Evolutionary conservation across 1,140 invertebrate species (phyloP).

Genomic region (Papilio xuthus): DNA sequence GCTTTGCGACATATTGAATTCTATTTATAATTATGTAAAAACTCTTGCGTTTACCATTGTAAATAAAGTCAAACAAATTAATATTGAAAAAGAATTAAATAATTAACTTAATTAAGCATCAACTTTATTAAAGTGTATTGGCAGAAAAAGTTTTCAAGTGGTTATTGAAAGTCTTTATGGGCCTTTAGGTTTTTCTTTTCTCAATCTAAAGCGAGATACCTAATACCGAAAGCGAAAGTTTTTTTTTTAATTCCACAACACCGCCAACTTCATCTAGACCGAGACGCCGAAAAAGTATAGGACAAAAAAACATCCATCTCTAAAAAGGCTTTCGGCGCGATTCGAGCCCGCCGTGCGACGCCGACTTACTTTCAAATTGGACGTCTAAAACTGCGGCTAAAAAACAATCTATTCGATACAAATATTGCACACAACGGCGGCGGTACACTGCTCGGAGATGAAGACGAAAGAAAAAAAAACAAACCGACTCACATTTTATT

Average conservation of each 20-base stretch:
- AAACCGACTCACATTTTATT: constrained; percentile 69
- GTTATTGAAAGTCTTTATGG: neutral
- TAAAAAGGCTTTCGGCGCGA: constrained; percentile 52
- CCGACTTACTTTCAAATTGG: constrained; percentile 72
- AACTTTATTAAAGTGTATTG: neutral
- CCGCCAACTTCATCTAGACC: constrained; percentile 54
- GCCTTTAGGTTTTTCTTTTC: neutral
- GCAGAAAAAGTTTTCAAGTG: neutral
- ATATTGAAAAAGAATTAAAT: too few relatives aligned
- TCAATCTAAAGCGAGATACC: neutral
- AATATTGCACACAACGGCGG: constrained; percentile 77
- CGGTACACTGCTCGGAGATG: constrained; percentile 33
- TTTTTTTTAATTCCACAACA: constrained; percentile 31
- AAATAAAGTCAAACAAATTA: neutral
- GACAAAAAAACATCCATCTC: constrained; percentile 42
- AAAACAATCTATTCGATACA: constrained; percentile 74
- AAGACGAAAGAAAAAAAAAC: constrained; percentile 63
- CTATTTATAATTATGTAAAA: too few relatives aligned
- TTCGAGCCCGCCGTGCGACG: constrained; percentile 50
- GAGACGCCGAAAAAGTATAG: constrained; percentile 44
- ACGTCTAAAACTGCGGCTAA: constrained; percentile 65
- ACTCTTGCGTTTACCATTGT: neutral
- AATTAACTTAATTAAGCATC: too few relatives aligned
- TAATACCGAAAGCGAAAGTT: neutral
- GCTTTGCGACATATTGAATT: too few relatives aligned